Evolutionary conservation across 1,140 invertebrate genomes (phyloP), one percentile per base, ranked within the genome.

Genomic region (Formica exsecta): DNA sequence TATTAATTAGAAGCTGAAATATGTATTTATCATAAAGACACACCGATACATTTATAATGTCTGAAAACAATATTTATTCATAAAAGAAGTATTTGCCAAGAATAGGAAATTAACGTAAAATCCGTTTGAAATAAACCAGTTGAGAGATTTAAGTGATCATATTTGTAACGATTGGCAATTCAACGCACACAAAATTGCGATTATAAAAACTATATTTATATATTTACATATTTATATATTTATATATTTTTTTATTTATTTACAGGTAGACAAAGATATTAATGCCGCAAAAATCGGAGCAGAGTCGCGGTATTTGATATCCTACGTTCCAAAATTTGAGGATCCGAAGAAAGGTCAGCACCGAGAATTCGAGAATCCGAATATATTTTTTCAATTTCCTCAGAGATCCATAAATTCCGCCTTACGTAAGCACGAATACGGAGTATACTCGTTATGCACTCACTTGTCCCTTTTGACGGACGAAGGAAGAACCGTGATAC

Each of bases 401-500:
- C 48, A 4, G 48, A 51, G 3, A 48, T 48, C 44, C 7, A 11
- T 11, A 3, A 48, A 13, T 51, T 19, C 16, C 13, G 48, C 16
- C 16, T 51, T 51, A 51, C 38, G 2, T 25, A 13, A 44, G 16
- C 36, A 22, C n/a, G n/a, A 44, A 7, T 25, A 29, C 25, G 22
- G 59, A 61, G 13, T 19, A 11, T 36, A 32, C 9, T 44, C n/a
- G 48, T 19, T 80, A 16, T 1, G 11, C 13, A 74, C 57, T 74
- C 19, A 83, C 79, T 81, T 41, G 8, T 29, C 44, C 44, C 22
- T 57, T 59, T 48, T 8, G 38, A 54, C 16, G n/a, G 25, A 71
- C 38, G 22, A 57, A 59, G 22, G 5, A 59, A 13, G 22, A 25
- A 25, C 16, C 64, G 44, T 13, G 32, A 16, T 36, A 71, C 51